A percentile compares a stretch with the other conserved stretches of the same genome.
These are phyloP conservation scores for Sebastes minor DNA, from an alignment of 2,797 vertebrate species.

Conservation along the genomic window DNA sequence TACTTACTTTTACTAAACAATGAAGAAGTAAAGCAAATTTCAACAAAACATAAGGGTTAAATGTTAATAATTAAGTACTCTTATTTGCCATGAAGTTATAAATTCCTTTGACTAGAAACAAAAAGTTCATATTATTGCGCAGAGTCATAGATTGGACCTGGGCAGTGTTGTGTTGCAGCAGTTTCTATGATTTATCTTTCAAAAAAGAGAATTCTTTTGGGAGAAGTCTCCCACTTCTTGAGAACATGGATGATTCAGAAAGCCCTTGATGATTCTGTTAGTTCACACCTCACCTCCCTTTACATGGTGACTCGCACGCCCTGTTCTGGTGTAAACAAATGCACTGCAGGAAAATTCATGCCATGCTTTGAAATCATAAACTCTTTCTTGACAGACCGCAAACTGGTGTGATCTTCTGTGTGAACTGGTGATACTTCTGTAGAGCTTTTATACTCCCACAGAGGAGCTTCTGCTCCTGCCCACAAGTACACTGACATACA, in stretches of 20 bases:
- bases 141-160: background rate
- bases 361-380: conserved; percentile 35
- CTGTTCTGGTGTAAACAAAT: conserved; percentile 39
- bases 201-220: background rate
- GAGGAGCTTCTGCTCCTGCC: background rate
- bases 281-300: conserved; percentile 40
- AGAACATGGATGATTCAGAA: conserved; percentile 52
- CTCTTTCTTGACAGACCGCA: conserved; percentile 21
- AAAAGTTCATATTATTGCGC: background rate
- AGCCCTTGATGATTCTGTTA: conserved; percentile 40
- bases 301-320: conserved; percentile 26
- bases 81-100: background rate
- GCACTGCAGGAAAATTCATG: conserved; percentile 35
- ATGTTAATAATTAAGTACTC: background rate
- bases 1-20: background rate
- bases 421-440: background rate
- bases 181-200: background rate
- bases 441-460: conserved; percentile 17
- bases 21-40: background rate
- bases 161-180: background rate
- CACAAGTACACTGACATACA: background rate
- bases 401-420: background rate
- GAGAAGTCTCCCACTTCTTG: conserved; percentile 17
- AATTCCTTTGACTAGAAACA: background rate
- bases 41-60: background rate